A percentile compares a stretch with the other conserved stretches of the same genome.
These are phyloP conservation scores for Diarsia mendica DNA, from an alignment of 2,888 invertebrate genomes.

Conservation along the genomic window DNA sequence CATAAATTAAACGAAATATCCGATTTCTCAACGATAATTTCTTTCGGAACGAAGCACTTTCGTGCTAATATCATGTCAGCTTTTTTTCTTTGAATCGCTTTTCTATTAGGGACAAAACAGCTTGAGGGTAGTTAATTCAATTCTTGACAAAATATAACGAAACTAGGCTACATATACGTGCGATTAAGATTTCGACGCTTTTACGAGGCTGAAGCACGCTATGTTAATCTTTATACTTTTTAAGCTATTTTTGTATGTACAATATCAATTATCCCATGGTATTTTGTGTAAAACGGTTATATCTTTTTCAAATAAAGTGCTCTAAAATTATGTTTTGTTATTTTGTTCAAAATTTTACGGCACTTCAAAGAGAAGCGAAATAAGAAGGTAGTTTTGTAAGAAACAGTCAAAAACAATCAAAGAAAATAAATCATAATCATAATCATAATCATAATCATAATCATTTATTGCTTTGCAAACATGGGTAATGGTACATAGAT, in stretches of 20 bases:
- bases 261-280: not conserved
- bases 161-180: conserved; percentile 12
- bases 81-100: not conserved
- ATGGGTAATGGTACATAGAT: too few relatives aligned
- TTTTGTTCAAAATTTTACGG: not conserved
- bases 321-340: not conserved
- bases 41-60: not conserved
- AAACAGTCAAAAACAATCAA: not conserved
- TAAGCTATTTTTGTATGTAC: not conserved
- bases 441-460: too few relatives aligned
- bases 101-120: not conserved
- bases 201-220: conserved; percentile 38
- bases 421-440: too few relatives aligned
- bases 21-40: not conserved
- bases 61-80: not conserved
- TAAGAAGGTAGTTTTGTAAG: not conserved
- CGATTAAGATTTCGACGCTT: conserved; percentile 19
- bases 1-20: not conserved
- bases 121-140: conserved; percentile 5
- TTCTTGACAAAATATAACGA: conserved; percentile 6
- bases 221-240: conserved; percentile 29
- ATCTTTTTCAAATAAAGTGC: not conserved
- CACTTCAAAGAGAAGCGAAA: not conserved
- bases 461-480: too few relatives aligned
- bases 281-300: not conserved